Conservation (phyloP, 2,113 vertebrate species). For the Ammodytes dubius region DNA sequence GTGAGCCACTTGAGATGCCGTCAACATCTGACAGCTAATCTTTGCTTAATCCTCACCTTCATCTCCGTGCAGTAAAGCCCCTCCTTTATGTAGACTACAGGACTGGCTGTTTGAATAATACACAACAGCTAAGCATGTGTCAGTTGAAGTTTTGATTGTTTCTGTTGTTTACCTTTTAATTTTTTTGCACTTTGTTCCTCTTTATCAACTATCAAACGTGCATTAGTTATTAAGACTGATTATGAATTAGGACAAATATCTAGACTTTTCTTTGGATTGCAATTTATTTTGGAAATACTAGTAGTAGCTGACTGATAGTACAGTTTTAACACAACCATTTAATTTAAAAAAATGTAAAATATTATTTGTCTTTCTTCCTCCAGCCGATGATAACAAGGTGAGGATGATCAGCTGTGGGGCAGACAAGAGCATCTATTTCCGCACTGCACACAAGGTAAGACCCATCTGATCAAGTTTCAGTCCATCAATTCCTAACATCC, state of each 20-base stretch:
- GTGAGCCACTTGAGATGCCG: slow-evolving; percentile 83
- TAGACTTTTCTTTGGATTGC: background rate
- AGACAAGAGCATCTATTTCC: slow-evolving; percentile 84
- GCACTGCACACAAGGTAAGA: slow-evolving; percentile 80
- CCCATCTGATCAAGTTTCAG: background rate
- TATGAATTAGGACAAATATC: background rate
- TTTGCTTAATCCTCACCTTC: slow-evolving; percentile 48
- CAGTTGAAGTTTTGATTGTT: slow-evolving; percentile 23
- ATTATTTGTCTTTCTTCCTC: slow-evolving; percentile 20
- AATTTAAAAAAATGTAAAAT: background rate
- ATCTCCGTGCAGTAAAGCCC: slow-evolving; percentile 24
- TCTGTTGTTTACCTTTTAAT: background rate
- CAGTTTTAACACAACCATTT: too few relatives aligned
- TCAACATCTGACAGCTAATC: slow-evolving; percentile 65
- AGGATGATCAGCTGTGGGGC: slow-evolving; percentile 84
- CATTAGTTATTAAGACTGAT: background rate
- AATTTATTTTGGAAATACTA: background rate
- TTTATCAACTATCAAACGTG: background rate
- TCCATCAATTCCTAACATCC: too few relatives aligned
- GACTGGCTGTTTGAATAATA: slow-evolving; percentile 43
- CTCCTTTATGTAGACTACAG: slow-evolving; percentile 30
- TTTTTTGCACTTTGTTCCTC: background rate
- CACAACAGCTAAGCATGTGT: slow-evolving; percentile 19
- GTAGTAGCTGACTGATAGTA: background rate
- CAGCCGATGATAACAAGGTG: slow-evolving; percentile 79